Percentiles rank a stretch among this genome's conserved stretches.
phyloP scores from a whole-genome alignment of 2,888 invertebrate species.

The Homarus gammarus region DNA sequence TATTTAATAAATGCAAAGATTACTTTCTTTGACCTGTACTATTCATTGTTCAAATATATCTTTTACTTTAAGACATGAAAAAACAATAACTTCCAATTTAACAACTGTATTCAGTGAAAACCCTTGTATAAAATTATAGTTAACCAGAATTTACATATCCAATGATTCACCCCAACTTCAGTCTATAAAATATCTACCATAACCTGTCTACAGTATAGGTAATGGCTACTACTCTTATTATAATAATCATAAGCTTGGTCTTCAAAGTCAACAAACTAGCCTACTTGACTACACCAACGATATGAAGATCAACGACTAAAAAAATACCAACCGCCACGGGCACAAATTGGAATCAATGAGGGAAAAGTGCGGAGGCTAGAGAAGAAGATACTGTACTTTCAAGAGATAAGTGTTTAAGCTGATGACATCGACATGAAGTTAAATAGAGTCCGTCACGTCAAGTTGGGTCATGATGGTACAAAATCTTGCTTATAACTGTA shows the following conservation, averaged over 20 bases:
- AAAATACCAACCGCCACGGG: constrained; percentile 68
- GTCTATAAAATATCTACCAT: constrained; percentile 54
- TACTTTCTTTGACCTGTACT: background rate
- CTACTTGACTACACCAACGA: constrained; percentile 70
- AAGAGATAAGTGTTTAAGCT: constrained; percentile 34
- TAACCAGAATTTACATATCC: constrained; percentile 41
- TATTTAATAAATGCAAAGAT: background rate
- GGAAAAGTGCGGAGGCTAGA: constrained; percentile 32
- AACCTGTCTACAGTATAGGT: constrained; percentile 56
- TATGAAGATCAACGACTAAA: constrained; percentile 72
- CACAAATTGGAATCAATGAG: constrained; percentile 51
- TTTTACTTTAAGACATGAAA: constrained; percentile 18
- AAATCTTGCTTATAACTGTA: background rate
- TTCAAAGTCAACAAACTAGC: constrained; percentile 71
- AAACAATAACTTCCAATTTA: constrained; percentile 61
- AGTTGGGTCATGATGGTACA: background rate
- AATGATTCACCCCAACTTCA: constrained; percentile 56
- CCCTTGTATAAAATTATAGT: constrained; percentile 57
- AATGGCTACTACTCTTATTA: constrained; percentile 52
- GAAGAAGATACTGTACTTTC: constrained; percentile 6
- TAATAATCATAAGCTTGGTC: constrained; percentile 65
- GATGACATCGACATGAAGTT: constrained; percentile 32
- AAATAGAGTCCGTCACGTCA: constrained; percentile 2
- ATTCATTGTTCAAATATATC: background rate
- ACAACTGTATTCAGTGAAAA: constrained; percentile 40